phyloP scores from a whole-genome alignment of 1,140 invertebrate species.

The Lucilia cuprina region DNA sequence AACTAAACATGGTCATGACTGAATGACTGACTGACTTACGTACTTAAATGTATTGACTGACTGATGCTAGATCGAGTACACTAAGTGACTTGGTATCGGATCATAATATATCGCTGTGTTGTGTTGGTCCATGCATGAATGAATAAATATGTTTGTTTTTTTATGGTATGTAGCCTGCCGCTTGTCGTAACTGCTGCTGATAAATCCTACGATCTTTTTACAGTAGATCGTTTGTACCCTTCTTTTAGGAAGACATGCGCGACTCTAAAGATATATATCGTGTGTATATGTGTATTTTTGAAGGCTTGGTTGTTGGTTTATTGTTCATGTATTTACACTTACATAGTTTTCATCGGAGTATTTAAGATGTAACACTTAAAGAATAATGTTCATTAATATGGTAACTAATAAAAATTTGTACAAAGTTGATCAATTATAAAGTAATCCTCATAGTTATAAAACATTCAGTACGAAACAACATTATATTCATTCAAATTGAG shows the following conservation, averaged over 20 bases:
- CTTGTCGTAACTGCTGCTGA: conserved; percentile 10
- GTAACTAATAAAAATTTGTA: too few relatives aligned
- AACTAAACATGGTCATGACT: conserved; percentile 34
- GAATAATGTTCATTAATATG: not conserved
- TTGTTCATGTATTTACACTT: not conserved
- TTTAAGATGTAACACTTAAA: not conserved
- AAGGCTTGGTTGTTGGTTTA: not conserved
- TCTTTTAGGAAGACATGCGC: not conserved
- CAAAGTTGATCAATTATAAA: too few relatives aligned
- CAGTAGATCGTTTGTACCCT: not conserved
- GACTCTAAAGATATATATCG: not conserved
- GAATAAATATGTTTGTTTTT: not conserved
- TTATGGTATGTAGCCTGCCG: not conserved
- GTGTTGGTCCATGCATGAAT: not conserved
- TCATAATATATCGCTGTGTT: not conserved
- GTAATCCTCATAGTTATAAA: too few relatives aligned
- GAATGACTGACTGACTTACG: conserved; percentile 29
- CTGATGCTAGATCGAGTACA: not conserved
- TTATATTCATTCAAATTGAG: too few relatives aligned
- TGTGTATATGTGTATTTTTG: not conserved
- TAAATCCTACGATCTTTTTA: conserved; percentile 32
- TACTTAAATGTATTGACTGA: conserved; percentile 8
- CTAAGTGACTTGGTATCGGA: not conserved
- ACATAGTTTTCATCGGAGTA: not conserved
- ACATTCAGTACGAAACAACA: too few relatives aligned